Percentiles rank a stretch among this genome's conserved stretches.
These are phyloP conservation scores for Promerops cafer DNA, from an alignment of 2,113 vertebrate species.

Conservation along the genomic window DNA sequence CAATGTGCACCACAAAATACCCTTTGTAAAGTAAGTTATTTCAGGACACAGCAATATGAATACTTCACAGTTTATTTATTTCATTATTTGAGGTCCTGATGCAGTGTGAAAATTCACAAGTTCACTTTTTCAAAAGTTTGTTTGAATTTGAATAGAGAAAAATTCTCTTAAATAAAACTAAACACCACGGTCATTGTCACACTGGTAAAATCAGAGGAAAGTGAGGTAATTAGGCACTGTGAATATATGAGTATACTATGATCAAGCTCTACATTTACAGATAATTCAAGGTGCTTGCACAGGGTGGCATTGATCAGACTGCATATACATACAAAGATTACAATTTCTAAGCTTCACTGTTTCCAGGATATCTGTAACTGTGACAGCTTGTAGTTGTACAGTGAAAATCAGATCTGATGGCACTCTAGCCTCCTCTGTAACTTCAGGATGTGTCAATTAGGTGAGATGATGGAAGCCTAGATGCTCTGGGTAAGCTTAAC, in stretches of 20 bases:
- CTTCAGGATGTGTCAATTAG: background rate
- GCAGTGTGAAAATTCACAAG: rapidly evolving
- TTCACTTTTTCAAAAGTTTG: background rate
- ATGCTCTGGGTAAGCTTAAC: background rate
- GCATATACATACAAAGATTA: background rate
- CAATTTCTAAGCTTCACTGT: background rate
- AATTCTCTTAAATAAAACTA: background rate
- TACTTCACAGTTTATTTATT: background rate
- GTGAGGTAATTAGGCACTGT: background rate
- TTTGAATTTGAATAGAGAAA: background rate
- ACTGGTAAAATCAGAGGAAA: background rate
- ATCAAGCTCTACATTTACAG: background rate
- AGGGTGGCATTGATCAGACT: background rate
- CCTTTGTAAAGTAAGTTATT: background rate
- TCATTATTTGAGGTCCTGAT: background rate
- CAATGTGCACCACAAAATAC: background rate
- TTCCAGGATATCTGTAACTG: background rate
- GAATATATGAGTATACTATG: background rate
- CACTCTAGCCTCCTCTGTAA: background rate
- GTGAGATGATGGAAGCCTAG: background rate
- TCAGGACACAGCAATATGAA: background rate
- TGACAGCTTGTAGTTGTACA: background rate
- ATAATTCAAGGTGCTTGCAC: background rate
- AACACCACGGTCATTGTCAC: rapidly evolving
- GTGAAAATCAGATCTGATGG: background rate